A percentile compares a stretch with the other conserved stretches of the same genome.
These are phyloP conservation scores for Tenthredo distinguenda DNA, from an alignment of 2,888 invertebrate genomes.

Conservation along the genomic window DNA sequence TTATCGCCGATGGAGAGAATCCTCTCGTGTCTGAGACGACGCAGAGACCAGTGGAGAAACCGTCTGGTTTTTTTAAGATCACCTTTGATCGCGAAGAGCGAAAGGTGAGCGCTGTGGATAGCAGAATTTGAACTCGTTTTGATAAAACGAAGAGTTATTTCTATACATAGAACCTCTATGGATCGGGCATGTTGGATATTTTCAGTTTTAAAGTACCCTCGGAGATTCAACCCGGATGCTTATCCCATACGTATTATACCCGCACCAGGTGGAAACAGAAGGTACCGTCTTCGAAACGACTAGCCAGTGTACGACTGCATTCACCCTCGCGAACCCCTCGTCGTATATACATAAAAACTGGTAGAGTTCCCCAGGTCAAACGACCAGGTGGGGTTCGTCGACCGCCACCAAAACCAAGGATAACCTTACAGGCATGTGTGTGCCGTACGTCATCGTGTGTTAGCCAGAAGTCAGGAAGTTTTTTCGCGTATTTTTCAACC, in stretches of 20 bases:
- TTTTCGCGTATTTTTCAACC: neutral
- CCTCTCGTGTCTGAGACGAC: constrained; percentile 21
- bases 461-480: constrained; percentile 20
- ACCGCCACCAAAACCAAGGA: constrained; percentile 61
- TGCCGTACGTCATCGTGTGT: neutral
- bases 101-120: constrained; percentile 27
- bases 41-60: constrained; percentile 5
- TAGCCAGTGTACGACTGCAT: neutral
- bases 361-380: constrained; percentile 46
- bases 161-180: neutral
- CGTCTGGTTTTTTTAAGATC: constrained; percentile 22
- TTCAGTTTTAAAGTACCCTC: constrained; percentile 11
- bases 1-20: constrained; percentile 14
- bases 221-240: constrained; percentile 39
- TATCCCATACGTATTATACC: neutral
- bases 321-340: constrained; percentile 38
- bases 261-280: constrained; percentile 40
- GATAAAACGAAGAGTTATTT: constrained; percentile 24
- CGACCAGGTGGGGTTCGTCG: constrained; percentile 65
- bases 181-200: constrained; percentile 8
- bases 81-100: constrained; percentile 17
- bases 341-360: constrained; percentile 32
- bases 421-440: constrained; percentile 22
- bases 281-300: constrained; percentile 13
- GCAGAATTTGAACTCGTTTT: neutral